Evolutionary conservation across 1,140 invertebrate species (phyloP).

Genomic region (Drosophila malerkotliana): DNA sequence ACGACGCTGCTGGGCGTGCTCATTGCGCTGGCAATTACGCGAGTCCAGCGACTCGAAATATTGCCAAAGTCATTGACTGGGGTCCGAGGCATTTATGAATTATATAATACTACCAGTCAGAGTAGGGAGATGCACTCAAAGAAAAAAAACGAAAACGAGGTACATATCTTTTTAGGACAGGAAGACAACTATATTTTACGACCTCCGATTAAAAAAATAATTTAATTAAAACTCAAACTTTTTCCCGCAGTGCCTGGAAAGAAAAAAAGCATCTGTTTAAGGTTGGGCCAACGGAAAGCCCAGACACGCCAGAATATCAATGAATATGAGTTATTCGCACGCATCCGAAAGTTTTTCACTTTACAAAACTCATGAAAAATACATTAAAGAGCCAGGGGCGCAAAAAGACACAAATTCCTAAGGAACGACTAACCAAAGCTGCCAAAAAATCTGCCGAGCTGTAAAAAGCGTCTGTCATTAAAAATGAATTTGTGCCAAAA

Average conservation of each 20-base stretch:
- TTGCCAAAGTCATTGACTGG: slow-evolving; percentile 74
- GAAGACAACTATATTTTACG: no score
- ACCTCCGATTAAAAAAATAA: no score
- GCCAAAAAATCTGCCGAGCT: slow-evolving; percentile 36
- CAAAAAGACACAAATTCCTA: slow-evolving; percentile 11
- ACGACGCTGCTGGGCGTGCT: slow-evolving; percentile 50
- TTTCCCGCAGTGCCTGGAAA: slow-evolving; percentile 1
- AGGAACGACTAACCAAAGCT: not conserved
- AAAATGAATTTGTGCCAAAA: slow-evolving; percentile 78
- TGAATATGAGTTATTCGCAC: slow-evolving; percentile 80
- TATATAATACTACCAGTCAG: slow-evolving; percentile 42
- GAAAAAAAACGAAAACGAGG: not conserved
- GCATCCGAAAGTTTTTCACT: slow-evolving; percentile 71
- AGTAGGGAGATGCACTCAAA: not conserved
- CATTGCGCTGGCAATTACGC: slow-evolving; percentile 67
- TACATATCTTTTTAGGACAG: not conserved
- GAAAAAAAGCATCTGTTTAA: slow-evolving; percentile 25
- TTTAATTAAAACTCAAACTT: not conserved
- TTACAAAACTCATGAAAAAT: slow-evolving; percentile 79
- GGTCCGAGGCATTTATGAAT: slow-evolving; percentile 65
- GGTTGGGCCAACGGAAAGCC: slow-evolving; percentile 14
- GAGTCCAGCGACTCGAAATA: slow-evolving; percentile 48
- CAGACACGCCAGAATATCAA: slow-evolving; percentile 64
- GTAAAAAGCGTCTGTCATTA: slow-evolving; percentile 65
- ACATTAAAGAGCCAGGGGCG: slow-evolving; percentile 66